A percentile compares a stretch with the other conserved stretches of the same genome.
phyloP scores from a whole-genome alignment of 2,113 vertebrate species.

The Elephas maximus region DNA sequence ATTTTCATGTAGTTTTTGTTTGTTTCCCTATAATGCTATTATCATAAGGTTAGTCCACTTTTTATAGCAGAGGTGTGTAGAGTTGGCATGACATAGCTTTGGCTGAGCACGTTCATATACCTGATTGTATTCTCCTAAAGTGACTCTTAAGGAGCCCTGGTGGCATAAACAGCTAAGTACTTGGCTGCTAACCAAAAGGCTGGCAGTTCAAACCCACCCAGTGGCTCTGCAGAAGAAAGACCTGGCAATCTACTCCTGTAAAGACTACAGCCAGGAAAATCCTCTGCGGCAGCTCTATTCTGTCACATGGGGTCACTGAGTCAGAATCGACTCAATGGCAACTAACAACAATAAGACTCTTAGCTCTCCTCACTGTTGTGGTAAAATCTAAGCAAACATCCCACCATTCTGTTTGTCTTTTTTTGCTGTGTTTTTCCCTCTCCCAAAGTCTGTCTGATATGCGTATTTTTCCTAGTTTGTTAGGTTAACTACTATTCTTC shows the following conservation, averaged over 20 bases:
- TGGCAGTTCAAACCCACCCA: too few species aligned
- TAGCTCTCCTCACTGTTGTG: not conserved
- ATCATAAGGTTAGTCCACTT: not conserved
- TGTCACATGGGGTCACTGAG: too few species aligned
- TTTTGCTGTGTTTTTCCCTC: not conserved
- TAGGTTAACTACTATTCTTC: slow-evolving; percentile 18
- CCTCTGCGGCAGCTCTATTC: too few species aligned
- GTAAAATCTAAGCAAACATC: not conserved
- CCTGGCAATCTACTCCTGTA: too few species aligned
- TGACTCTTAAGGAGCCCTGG: too few species aligned
- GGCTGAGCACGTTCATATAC: not conserved
- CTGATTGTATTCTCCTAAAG: not conserved
- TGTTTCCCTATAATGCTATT: not conserved
- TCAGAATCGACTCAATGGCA: too few species aligned
- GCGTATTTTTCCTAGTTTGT: slow-evolving; percentile 14
- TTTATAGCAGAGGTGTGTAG: not conserved
- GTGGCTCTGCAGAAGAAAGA: too few species aligned
- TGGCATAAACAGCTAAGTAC: too few species aligned
- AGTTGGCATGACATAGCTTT: not conserved
- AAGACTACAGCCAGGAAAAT: too few species aligned
- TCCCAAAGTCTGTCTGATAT: not conserved
- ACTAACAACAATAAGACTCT: not conserved
- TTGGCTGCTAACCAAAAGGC: too few species aligned
- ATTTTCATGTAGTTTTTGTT: not conserved
- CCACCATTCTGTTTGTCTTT: not conserved